Conservation (phyloP, 2,888 invertebrate species). For the Lissocephala sabroskyi region DNA sequence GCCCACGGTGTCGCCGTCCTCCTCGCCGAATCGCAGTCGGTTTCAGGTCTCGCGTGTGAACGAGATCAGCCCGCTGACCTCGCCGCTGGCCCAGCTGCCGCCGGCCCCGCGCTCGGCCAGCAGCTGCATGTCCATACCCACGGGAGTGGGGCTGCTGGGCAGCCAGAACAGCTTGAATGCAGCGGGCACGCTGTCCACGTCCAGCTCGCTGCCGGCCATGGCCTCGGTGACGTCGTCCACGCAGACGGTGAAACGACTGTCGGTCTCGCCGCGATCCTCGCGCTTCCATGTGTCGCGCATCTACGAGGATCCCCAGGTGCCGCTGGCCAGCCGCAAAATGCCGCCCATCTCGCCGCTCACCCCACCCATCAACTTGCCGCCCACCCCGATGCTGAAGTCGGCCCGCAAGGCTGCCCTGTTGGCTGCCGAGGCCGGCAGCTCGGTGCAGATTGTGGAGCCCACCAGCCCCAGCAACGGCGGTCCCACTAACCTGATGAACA, state of each 20-base stretch:
- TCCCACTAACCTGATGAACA: constrained; percentile 23
- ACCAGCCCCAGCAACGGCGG: constrained; percentile 5
- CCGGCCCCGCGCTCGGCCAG: constrained; percentile 39
- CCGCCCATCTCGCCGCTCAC: constrained; percentile 65
- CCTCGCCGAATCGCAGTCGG: constrained; percentile 78
- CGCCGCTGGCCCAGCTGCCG: constrained; percentile 56
- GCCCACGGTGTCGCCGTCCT: constrained; percentile 78
- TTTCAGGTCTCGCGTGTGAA: constrained; percentile 72
- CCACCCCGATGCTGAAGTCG: constrained; percentile 60
- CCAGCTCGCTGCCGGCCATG: constrained; percentile 66
- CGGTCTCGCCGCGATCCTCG: constrained; percentile 70
- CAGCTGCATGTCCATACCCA: constrained; percentile 51
- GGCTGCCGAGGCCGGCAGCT: constrained; percentile 20
- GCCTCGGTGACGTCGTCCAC: constrained; percentile 67
- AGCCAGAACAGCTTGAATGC: constrained; percentile 30
- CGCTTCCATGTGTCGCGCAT: constrained; percentile 69
- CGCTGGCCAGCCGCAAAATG: constrained; percentile 45
- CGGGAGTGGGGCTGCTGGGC: constrained; percentile 25
- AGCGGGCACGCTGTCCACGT: constrained; percentile 50
- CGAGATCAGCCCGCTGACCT: constrained; percentile 67
- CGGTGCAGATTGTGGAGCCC: constrained; percentile 48
- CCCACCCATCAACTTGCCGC: constrained; percentile 65
- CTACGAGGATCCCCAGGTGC: constrained; percentile 68
- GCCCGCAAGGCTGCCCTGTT: constrained; percentile 36
- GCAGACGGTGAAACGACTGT: constrained; percentile 66